Conservation (phyloP, 2,888 invertebrate genomes). For the Chloroclysta siterata region DNA sequence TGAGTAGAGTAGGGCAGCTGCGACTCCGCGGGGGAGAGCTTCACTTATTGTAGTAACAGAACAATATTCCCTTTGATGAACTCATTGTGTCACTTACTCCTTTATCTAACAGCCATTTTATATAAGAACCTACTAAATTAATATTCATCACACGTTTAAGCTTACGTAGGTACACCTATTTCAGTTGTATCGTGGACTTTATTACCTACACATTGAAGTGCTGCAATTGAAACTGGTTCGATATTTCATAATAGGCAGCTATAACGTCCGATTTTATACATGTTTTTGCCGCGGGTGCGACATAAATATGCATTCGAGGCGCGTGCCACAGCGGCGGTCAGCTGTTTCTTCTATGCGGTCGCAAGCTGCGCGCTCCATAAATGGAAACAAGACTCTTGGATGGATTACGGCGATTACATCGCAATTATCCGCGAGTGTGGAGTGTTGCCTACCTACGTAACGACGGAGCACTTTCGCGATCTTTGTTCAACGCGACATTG, state of each 20-base stretch:
- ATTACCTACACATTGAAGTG: constrained; percentile 57
- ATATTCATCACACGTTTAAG: constrained; percentile 7
- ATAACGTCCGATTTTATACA: constrained; percentile 70
- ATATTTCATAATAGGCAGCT: constrained; percentile 62
- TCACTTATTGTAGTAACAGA: constrained; percentile 54
- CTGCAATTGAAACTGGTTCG: constrained; percentile 67
- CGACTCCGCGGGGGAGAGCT: constrained; percentile 61
- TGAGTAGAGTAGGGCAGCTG: constrained; percentile 62
- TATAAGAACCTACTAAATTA: constrained; percentile 13
- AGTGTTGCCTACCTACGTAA: constrained; percentile 63
- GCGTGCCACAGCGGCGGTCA: constrained; percentile 78
- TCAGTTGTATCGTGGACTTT: neutral
- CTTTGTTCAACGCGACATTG: constrained; percentile 80
- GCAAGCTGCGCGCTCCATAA: constrained; percentile 80
- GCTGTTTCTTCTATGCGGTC: constrained; percentile 81
- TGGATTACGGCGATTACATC: constrained; percentile 83
- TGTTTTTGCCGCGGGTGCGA: constrained; percentile 71
- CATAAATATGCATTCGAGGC: constrained; percentile 80
- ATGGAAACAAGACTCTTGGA: constrained; percentile 78
- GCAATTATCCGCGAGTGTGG: constrained; percentile 76
- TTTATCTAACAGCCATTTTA: constrained; percentile 21
- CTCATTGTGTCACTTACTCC: constrained; percentile 54
- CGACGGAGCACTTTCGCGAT: constrained; percentile 80
- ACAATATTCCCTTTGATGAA: constrained; percentile 60
- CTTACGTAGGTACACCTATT: neutral